phyloP scores from a whole-genome alignment of 2,888 invertebrate species.

The Pasiphila rectangulata region DNA sequence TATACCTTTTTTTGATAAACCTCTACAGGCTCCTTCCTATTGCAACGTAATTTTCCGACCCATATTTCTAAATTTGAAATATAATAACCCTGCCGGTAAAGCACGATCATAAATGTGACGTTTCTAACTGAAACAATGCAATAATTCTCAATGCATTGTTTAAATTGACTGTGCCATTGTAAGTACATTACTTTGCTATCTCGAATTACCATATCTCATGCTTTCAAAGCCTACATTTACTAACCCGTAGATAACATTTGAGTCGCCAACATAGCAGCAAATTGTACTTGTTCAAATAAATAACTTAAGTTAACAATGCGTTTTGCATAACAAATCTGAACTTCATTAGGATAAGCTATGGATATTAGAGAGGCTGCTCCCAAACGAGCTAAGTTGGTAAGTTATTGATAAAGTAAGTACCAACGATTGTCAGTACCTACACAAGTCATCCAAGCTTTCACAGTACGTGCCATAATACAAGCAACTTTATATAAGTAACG shows the following conservation, averaged over 20 bases:
- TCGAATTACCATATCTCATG: conserved; percentile 23
- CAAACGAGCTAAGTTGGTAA: conserved; percentile 1
- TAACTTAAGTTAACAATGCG: conserved; percentile 33
- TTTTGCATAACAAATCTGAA: conserved; percentile 50
- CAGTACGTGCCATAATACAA: no score
- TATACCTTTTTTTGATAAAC: no score
- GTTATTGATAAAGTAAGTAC: no score
- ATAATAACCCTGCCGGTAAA: no score
- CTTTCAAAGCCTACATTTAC: conserved; percentile 19
- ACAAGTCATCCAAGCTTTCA: no score
- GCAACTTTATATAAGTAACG: no score
- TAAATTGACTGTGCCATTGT: background rate
- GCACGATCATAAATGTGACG: background rate
- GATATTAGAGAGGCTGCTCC: conserved; percentile 20
- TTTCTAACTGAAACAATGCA: no score
- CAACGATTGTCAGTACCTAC: no score
- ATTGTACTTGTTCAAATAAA: conserved; percentile 33
- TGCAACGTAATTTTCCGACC: no score
- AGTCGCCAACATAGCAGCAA: conserved; percentile 27
- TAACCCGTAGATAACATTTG: conserved; percentile 33
- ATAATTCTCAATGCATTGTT: background rate
- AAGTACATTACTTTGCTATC: conserved; percentile 9
- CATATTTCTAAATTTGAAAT: no score
- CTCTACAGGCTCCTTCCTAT: no score
- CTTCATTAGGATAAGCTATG: conserved; percentile 40